These are phyloP conservation scores for Rhamnusium bicolor DNA, from an alignment of 2,888 invertebrate species.

Conservation along the genomic window DNA sequence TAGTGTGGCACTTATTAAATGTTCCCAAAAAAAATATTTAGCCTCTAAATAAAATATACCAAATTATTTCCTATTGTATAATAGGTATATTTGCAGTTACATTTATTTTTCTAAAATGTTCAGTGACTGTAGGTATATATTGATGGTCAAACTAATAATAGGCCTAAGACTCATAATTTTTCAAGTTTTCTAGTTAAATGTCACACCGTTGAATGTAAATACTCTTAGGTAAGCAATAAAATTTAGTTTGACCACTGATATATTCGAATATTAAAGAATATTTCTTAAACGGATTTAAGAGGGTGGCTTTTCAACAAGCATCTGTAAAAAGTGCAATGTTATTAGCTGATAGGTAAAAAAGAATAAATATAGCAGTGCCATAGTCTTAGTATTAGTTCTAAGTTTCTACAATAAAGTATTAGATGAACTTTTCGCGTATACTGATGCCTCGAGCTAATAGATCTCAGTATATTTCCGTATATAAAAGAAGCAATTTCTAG, in stretches of 20 bases:
- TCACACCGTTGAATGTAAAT: background rate
- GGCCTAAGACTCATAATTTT: background rate
- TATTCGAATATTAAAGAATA: conserved; percentile 15
- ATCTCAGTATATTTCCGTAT: conserved; percentile 20
- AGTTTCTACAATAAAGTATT: conserved; percentile 5
- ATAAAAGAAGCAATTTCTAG: conserved; percentile 13
- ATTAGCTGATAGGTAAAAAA: background rate
- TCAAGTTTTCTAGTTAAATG: background rate
- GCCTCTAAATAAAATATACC: background rate
- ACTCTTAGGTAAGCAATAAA: conserved; percentile 20
- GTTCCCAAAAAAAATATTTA: background rate
- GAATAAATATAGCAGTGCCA: conserved; percentile 15
- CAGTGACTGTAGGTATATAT: background rate
- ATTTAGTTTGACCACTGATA: conserved; percentile 12
- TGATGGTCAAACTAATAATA: background rate
- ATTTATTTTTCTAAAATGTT: conserved; percentile 2
- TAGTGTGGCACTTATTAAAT: background rate
- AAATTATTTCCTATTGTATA: background rate
- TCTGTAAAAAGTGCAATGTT: conserved; percentile 22
- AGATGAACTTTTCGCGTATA: conserved; percentile 5
- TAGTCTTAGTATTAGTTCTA: conserved; percentile 15
- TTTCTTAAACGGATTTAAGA: background rate
- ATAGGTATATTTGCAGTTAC: background rate
- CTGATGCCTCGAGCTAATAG: conserved; percentile 4
- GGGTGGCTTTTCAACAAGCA: conserved; percentile 20